Base-by-base conservation (phyloP, 2,113 vertebrate species). In the Apistogramma diplotaenia region DNA sequence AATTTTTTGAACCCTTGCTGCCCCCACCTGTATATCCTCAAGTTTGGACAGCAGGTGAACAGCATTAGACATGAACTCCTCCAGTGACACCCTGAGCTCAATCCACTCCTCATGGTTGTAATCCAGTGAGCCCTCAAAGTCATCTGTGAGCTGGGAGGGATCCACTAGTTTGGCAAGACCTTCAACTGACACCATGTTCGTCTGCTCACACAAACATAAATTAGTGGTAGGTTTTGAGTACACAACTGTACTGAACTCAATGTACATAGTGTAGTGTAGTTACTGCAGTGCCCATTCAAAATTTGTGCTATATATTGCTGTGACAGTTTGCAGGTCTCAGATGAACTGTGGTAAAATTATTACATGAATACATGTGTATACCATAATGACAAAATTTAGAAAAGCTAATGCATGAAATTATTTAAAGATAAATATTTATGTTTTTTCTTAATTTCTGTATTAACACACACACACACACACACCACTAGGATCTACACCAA, bases 91-190 rank as follows among this genome's bases (percentile, higher is more conserved):
- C 0, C 98, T 95, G 40, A 99, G 89, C 65, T 99, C 98, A 65
- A 99, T 97, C 98, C 98, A 99, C 87, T 99, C 97, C 56, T 99
- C 98, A 0, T 99, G 98, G 94, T 99, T 97, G 90, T 99, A 99
- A 91, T 99, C 98, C 95, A 99, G 91, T 15, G 98, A 98, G 60
- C 98, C 98, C 43, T 99, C 98, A 10, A 99, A 99, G 88, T 99
- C 98, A 16, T 99, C 98, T 0, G 98, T 99, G 91, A 99, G 95
- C 93, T 99, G 98, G 49, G 98, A 99, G 13, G 97, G 98, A 89
- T 99, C 98, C 89, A 99, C 98, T 3, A 99, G 95, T 85, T 99
- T 99, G 3, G 97, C 93, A 84, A 99, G 95, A 53, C 98, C 98
- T 93, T 99, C 98, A 59, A 99, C 98, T 1, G 98, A 99, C 76